A percentile compares a stretch with the other conserved stretches of the same genome.
Evolutionary conservation across 2,113 vertebrate species (phyloP).

Genomic region (Columbina picui): DNA sequence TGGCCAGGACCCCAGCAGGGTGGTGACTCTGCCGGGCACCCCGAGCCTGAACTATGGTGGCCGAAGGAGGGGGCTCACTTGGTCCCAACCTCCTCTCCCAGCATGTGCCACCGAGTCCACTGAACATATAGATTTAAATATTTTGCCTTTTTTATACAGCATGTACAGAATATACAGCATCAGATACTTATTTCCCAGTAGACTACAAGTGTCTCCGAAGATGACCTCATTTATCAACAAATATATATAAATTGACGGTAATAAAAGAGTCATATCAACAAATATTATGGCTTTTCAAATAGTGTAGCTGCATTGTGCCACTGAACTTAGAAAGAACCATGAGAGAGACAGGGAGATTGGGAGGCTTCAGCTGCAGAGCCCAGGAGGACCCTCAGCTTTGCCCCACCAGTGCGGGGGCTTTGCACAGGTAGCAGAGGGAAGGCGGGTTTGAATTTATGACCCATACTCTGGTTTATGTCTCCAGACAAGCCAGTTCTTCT

Average conservation of each 20-base stretch:
- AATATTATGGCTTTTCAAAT: constrained; percentile 79
- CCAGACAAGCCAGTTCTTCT: neutral
- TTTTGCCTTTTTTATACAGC: constrained; percentile 45
- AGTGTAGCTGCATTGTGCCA: constrained; percentile 67
- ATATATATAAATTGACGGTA: constrained; percentile 39
- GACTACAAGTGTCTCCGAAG: constrained; percentile 38
- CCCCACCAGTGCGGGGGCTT: neutral
- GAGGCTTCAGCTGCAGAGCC: neutral
- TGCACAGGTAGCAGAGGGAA: neutral
- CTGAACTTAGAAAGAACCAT: neutral
- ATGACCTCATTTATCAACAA: constrained; percentile 47
- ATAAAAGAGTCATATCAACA: constrained; percentile 69
- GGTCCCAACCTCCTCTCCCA: neutral
- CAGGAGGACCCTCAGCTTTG: neutral
- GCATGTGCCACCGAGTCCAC: neutral
- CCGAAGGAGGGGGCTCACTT: neutral
- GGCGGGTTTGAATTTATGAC: neutral
- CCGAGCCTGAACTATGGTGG: neutral
- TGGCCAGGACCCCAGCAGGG: neutral
- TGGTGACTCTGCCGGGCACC: neutral
- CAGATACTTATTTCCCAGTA: constrained; percentile 6
- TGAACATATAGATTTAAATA: neutral
- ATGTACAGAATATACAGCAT: constrained; percentile 55
- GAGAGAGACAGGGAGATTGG: constrained; percentile 53
- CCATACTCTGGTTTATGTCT: neutral